Evolutionary conservation across 2,113 vertebrate species (phyloP).

Genomic region (Carassius gibelio): DNA sequence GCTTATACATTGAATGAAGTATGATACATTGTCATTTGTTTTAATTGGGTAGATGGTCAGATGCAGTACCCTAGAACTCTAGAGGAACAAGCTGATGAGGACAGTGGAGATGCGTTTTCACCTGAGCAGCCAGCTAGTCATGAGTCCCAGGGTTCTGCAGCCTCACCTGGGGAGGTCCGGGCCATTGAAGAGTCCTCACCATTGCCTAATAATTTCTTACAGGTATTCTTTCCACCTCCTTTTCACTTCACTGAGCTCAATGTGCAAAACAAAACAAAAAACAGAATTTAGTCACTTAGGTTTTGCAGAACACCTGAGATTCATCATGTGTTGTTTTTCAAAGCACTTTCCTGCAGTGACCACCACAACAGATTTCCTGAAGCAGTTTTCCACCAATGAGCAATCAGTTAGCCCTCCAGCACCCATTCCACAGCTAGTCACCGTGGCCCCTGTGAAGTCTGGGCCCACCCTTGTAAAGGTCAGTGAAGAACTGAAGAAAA

Average conservation of each 20-base stretch:
- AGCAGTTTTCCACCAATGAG: slow-evolving; percentile 72
- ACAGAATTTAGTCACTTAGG: not conserved
- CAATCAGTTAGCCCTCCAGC: slow-evolving; percentile 67
- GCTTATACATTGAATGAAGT: not conserved
- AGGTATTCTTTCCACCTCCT: slow-evolving; percentile 64
- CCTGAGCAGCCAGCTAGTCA: slow-evolving; percentile 96
- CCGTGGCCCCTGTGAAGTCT: slow-evolving; percentile 78
- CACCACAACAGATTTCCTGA: slow-evolving; percentile 82
- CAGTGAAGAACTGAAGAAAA: slow-evolving; percentile 31
- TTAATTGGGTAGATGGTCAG: slow-evolving; percentile 78
- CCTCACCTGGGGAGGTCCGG: slow-evolving; percentile 87
- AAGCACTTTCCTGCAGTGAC: slow-evolving; percentile 80
- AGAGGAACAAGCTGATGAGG: slow-evolving; percentile 89
- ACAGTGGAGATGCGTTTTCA: slow-evolving; percentile 92
- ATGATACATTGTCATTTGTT: slow-evolving; percentile 6
- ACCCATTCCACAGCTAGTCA: slow-evolving; percentile 65
- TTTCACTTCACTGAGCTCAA: not conserved
- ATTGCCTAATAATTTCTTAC: slow-evolving; percentile 68
- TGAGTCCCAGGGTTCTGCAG: slow-evolving; percentile 87
- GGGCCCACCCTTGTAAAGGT: slow-evolving; percentile 91
- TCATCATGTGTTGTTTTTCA: slow-evolving; percentile 34
- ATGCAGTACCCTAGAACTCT: slow-evolving; percentile 85
- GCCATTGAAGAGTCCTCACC: slow-evolving; percentile 80
- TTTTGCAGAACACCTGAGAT: not conserved
- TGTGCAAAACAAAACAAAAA: not conserved